Base-by-base conservation (phyloP, 1,140 invertebrate genomes). In the Stenopsyche tienmushanensis region DNA sequence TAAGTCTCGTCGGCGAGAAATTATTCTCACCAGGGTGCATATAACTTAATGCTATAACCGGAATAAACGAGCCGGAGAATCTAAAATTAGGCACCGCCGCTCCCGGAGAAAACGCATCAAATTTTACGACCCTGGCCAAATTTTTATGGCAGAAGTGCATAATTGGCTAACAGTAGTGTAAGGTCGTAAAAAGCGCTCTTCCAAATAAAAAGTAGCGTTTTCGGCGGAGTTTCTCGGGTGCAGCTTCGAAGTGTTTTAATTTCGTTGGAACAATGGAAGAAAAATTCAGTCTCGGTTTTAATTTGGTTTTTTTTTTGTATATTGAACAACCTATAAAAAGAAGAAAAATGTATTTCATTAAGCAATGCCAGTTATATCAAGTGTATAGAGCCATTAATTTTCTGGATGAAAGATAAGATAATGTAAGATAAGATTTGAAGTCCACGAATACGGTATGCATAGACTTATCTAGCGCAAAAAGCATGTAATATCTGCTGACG, bases 51-150 rank as follows among this genome's bases (percentile, higher is more conserved):
- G 5, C 5, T 34, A 5, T 5, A 34, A 5, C 5, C 13, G 5
- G 29, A 34, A 34, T 34, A 5, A 13, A 13, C 13, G 29, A 13
- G 29, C 5, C 29, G 13, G 29, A 5, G 29, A 34, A 34, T 34
- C 13, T 34, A 34, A 34, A 34, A 34, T 34, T 34, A 13, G 29
- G n/a, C n/a, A n/a, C n/a, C n/a, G n/a, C n/a, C n/a, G n/a, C n/a
- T n/a, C n/a, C n/a, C 29, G 50, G 24, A 26, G 24, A 29, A 20
- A 23, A n/a, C n/a, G 15, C 54, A 24, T 57, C 20, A 57, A 57
- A 57, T 42, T 57, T 57, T 57, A 57, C 54, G 54, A 57, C 39
- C 21, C 52, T 54, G 25, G 39, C 34, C 17, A 21, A 42, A 57
- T 57, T 57, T 57, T 57, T 57, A 39, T 39, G 39, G 52, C 25